Conservation (phyloP, 2,797 vertebrate genomes). For the Lemur catta region DNA sequence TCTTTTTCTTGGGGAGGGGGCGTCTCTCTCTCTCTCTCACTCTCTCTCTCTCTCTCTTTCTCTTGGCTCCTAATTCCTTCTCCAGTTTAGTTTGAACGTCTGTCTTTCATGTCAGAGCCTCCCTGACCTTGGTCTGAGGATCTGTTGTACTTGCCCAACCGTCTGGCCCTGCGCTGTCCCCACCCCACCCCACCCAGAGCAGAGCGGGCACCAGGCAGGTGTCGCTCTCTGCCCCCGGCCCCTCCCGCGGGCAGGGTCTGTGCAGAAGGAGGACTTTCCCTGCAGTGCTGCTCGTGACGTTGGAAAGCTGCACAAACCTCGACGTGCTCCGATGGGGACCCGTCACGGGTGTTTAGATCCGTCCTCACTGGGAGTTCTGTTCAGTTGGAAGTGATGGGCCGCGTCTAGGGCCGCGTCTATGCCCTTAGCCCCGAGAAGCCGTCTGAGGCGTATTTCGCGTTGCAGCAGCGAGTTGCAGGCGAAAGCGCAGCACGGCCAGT, state of each 20-base stretch:
- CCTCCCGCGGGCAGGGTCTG: accelerated
- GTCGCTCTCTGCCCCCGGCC: no score
- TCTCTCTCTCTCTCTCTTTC: no score
- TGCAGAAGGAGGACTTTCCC: accelerated
- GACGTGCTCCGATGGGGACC: accelerated
- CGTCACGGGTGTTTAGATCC: accelerated
- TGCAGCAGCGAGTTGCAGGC: accelerated
- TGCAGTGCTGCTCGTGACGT: accelerated
- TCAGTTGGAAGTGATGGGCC: accelerated
- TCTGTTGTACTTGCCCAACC: accelerated
- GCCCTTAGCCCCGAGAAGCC: accelerated
- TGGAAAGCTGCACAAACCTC: accelerated
- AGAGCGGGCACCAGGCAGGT: no score
- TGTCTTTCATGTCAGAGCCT: not conserved
- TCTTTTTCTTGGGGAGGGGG: not conserved
- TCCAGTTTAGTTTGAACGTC: not conserved
- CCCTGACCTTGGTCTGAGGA: accelerated
- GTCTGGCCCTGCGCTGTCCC: accelerated
- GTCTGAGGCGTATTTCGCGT: accelerated
- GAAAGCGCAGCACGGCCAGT: accelerated
- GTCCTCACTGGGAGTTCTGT: accelerated
- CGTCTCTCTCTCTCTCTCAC: no score
- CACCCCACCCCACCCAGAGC: not conserved
- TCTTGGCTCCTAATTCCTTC: not conserved
- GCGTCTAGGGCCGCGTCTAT: no score